Conservation (phyloP, 1,140 invertebrate genomes). For the Drosophila watanabei region DNA sequence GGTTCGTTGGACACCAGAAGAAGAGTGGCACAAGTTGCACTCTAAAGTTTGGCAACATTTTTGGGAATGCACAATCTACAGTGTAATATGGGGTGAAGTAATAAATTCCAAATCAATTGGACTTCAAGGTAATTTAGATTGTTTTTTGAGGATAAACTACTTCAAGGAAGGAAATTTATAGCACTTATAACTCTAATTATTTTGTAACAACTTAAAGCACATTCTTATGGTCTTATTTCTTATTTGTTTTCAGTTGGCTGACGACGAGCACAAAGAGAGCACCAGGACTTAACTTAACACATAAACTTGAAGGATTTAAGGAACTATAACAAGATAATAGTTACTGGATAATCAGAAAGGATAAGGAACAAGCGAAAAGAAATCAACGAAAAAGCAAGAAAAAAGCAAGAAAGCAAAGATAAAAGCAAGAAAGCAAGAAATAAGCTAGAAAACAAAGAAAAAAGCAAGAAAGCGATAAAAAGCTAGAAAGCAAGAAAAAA, state of each 20-base stretch:
- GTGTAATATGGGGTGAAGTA: neutral
- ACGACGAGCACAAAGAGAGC: slow-evolving; percentile 41
- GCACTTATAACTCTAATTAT: neutral
- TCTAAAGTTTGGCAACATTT: neutral
- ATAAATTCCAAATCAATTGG: neutral
- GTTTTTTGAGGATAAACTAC: neutral
- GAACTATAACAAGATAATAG: neutral
- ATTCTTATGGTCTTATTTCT: neutral
- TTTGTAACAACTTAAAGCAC: neutral
- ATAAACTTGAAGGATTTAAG: neutral
- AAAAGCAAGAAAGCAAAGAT: neutral
- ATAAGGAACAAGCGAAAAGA: neutral
- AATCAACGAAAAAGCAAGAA: neutral
- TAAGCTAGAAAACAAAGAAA: too few species aligned
- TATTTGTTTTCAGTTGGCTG: slow-evolving; percentile 38
- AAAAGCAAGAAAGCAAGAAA: too few species aligned
- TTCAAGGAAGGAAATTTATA: too few species aligned
- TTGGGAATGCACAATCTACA: slow-evolving; percentile 5
- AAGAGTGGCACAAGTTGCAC: neutral
- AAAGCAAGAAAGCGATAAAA: too few species aligned
- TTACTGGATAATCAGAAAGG: neutral
- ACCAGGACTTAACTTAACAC: neutral
- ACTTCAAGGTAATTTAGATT: neutral
- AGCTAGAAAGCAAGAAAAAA: too few species aligned
- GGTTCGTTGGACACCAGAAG: neutral